Evolutionary conservation across 1,140 invertebrate genomes (phyloP), one percentile per base, ranked within the genome.

Genomic region (Drosophila novamexicana): DNA sequence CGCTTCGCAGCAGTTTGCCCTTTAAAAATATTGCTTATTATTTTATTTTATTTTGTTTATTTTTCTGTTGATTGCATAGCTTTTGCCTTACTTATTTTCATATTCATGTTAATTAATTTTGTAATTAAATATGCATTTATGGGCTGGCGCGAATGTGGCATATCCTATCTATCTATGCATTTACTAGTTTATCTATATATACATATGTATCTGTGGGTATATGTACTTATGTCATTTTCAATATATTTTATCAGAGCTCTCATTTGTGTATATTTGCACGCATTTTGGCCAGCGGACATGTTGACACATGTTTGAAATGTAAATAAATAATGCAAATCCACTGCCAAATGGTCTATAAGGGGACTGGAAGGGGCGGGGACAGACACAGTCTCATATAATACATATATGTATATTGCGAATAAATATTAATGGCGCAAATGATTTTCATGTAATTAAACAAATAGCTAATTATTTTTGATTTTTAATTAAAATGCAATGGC

Each of bases 281-380:
- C 52, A 71, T 84, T 89, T 80, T 84, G 69, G 84, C 80, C 69
- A 72, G 62, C 66, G 66, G 77, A 74, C 74, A 89, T 88, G 84
- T 89, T 88, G 84, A 88, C 84, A 88, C 84, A 88, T 89, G 84
- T 88, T 88, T 88, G 84, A 88, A 90, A 84, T 88, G 80, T 84
- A 89, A 84, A 89, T 88, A 88, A 88, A 88, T 88, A 89, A 89
- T 86, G 71, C 82, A 76, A 67, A 66, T 63, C 70, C 52, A 71
- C 62, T 77, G 74, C 56, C 57, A 49, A 10, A 4, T 14, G 22
- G 22, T 29, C 22, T 29, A 29, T 1, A 52, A 7, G 14, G 6
- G 37, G 3, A 29, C 2, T n/a, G 22, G 3, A 5, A 29, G 22
- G 22, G 22, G 22, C 22, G 40, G 29, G 6, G 34, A 45, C 29